These are phyloP conservation scores for Drosophila anomalata DNA, from an alignment of 2,888 invertebrate species.

Conservation along the genomic window DNA sequence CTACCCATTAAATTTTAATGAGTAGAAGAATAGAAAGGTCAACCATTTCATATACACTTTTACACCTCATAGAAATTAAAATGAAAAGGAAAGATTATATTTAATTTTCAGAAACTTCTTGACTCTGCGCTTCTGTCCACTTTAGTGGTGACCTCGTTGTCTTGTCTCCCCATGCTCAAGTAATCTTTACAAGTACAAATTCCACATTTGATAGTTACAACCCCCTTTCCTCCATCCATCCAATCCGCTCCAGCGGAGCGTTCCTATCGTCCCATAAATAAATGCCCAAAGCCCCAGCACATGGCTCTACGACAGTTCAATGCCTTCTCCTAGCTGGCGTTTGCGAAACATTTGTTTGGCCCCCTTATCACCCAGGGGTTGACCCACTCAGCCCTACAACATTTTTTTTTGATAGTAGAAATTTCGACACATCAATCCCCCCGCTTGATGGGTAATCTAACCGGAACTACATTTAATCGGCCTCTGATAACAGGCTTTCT, in stretches of 20 bases:
- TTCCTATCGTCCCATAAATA: slow-evolving; percentile 17
- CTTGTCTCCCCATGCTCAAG: slow-evolving; percentile 5
- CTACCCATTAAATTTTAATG: too few relatives aligned
- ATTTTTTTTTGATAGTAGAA: slow-evolving; percentile 48
- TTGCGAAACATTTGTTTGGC: slow-evolving; percentile 47
- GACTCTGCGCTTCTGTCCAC: not conserved
- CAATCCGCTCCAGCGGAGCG: slow-evolving; percentile 42
- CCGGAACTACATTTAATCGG: slow-evolving; percentile 37
- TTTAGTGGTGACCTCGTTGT: not conserved
- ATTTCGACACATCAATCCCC: slow-evolving; percentile 37
- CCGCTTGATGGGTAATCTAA: slow-evolving; percentile 27
- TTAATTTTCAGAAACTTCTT: not conserved
- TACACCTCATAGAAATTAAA: not conserved
- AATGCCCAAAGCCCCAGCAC: slow-evolving; percentile 27
- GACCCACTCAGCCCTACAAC: slow-evolving; percentile 39
- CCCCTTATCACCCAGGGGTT: slow-evolving; percentile 50
- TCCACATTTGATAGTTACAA: slow-evolving; percentile 48
- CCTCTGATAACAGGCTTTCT: not conserved
- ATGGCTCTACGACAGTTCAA: slow-evolving; percentile 63
- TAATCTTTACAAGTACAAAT: slow-evolving; percentile 70
- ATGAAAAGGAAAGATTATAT: not conserved
- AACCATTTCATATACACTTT: not conserved
- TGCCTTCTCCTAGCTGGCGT: slow-evolving; percentile 50
- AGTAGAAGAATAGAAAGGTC: not conserved
- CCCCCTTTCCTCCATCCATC: slow-evolving; percentile 5